phyloP scores from a whole-genome alignment of 2,113 vertebrate genomes.

The Ctenomys sociabilis region DNA sequence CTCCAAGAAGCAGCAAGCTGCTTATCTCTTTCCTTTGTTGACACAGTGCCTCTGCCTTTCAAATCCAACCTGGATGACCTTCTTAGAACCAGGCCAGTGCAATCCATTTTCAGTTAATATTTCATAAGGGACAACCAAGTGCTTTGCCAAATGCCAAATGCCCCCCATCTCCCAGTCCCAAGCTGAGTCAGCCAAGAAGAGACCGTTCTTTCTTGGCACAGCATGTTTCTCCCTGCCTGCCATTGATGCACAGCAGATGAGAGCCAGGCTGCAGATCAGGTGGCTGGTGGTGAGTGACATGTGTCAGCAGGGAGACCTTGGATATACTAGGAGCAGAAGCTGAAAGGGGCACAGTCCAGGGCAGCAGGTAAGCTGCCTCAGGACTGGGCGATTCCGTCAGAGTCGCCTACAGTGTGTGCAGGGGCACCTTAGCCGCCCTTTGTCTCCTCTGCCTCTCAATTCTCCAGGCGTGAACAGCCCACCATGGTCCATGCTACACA shows the following conservation, averaged over 20 bases:
- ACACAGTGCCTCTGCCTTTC: constrained; percentile 73
- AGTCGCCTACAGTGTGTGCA: fast-evolving
- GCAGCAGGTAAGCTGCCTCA: fast-evolving
- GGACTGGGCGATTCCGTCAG: neutral
- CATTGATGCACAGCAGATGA: neutral
- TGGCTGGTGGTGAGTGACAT: neutral
- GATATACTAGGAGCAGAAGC: neutral
- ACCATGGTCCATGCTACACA: too few species aligned
- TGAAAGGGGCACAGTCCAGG: neutral
- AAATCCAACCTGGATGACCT: constrained; percentile 75
- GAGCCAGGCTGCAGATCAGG: neutral
- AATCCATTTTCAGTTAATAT: constrained; percentile 76
- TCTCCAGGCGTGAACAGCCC: neutral
- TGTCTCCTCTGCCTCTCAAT: too few species aligned
- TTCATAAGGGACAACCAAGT: constrained; percentile 78
- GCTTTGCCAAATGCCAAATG: constrained; percentile 77
- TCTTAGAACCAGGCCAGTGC: constrained; percentile 72
- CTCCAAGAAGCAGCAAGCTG: constrained; percentile 35
- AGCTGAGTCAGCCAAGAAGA: constrained; percentile 65
- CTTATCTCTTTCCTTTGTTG: constrained; percentile 81
- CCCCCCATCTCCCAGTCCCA: constrained; percentile 72
- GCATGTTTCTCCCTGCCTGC: constrained; percentile 54
- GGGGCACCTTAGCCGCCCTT: neutral
- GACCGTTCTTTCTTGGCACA: neutral
- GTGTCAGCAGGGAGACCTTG: neutral